Conservation (phyloP, 1,140 invertebrate species). For the Luehdorfia chinensis region DNA sequence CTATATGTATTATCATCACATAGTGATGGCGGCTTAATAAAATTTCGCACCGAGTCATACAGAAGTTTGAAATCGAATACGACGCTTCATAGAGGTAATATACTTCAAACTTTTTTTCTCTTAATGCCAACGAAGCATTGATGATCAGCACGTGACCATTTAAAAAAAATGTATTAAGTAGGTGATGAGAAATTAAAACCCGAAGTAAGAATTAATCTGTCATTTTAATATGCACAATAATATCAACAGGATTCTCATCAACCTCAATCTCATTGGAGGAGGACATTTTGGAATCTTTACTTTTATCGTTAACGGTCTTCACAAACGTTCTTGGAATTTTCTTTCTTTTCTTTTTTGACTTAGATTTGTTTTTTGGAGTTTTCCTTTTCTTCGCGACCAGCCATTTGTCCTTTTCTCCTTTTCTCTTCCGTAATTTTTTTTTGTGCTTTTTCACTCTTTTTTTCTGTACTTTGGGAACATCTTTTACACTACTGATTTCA, state of each 20-base stretch:
- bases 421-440: slow-evolving; percentile 6
- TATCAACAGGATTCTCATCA: slow-evolving; percentile 27
- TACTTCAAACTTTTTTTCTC: too few species aligned
- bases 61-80: too few species aligned
- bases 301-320: slow-evolving; percentile 2
- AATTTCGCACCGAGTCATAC: too few species aligned
- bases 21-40: too few species aligned
- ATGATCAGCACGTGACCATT: too few species aligned
- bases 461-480: neutral
- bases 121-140: too few species aligned
- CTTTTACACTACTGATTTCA: neutral
- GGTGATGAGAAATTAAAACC: neutral
- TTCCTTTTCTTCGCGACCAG: slow-evolving; percentile 1
- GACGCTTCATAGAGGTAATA: too few species aligned
- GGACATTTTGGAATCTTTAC: slow-evolving; percentile 17
- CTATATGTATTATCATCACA: too few species aligned
- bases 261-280: slow-evolving; percentile 16
- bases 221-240: slow-evolving; percentile 42
- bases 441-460: neutral
- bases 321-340: neutral
- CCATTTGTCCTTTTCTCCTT: neutral
- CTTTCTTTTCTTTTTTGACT: neutral
- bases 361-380: neutral
- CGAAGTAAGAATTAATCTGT: slow-evolving; percentile 20
- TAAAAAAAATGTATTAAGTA: too few species aligned